Conservation (phyloP, 2,797 vertebrate genomes). For the Acipenser transmontanus region DNA sequence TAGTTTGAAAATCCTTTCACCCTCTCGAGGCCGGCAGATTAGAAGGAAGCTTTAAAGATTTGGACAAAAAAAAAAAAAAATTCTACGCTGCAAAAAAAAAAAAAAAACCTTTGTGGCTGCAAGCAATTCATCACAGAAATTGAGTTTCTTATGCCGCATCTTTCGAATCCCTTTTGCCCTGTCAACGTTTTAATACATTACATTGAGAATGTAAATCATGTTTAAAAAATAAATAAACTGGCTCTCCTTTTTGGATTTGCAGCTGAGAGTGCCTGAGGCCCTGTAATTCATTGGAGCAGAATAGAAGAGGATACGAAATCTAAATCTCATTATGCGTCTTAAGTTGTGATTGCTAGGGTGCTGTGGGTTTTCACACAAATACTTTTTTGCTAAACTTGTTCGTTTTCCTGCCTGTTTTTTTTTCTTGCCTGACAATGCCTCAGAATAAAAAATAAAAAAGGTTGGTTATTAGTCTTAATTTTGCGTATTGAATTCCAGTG, state of each 20-base stretch:
- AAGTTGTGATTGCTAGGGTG: slow-evolving; percentile 33
- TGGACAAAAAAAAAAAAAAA: slow-evolving; percentile 72
- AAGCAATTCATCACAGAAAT: slow-evolving; percentile 99
- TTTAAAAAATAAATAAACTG: slow-evolving; percentile 63
- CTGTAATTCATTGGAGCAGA: slow-evolving; percentile 54
- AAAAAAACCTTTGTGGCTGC: slow-evolving; percentile 92
- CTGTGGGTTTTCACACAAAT: slow-evolving; percentile 36
- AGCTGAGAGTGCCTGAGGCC: slow-evolving; percentile 53
- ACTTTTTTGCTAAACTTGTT: slow-evolving; percentile 32
- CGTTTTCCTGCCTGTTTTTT: slow-evolving; percentile 30
- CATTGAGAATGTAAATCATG: slow-evolving; percentile 99
- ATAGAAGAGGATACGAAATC: slow-evolving; percentile 22
- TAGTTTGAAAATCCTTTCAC: slow-evolving; percentile 97
- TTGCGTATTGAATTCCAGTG: neutral
- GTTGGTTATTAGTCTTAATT: slow-evolving; percentile 19
- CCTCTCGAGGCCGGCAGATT: slow-evolving; percentile 97
- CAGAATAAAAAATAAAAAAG: slow-evolving; percentile 12
- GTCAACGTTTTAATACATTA: slow-evolving; percentile 99
- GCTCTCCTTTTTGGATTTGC: slow-evolving; percentile 67
- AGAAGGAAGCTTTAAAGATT: slow-evolving; percentile 99
- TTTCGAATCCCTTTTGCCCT: slow-evolving; percentile 99
- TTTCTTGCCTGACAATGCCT: slow-evolving; percentile 8
- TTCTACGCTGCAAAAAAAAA: slow-evolving; percentile 79
- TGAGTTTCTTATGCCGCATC: slow-evolving; percentile 99
- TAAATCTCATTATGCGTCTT: slow-evolving; percentile 38